Evolutionary conservation across 2,113 vertebrate genomes (phyloP).

Genomic region (Strigops habroptila): DNA sequence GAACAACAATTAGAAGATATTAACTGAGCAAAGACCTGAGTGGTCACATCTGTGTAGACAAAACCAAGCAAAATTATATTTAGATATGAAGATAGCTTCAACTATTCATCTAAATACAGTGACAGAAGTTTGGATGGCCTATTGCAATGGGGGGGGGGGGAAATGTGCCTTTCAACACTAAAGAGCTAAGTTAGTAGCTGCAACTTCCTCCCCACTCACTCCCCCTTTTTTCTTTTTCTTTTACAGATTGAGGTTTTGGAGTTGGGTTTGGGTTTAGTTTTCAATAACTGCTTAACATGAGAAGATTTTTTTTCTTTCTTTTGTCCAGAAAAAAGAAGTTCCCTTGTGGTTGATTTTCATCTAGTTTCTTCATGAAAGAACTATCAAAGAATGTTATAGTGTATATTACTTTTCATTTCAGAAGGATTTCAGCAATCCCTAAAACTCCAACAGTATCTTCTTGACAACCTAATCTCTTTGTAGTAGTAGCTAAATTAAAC

Average conservation of each 20-base stretch:
- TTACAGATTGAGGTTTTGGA: not conserved
- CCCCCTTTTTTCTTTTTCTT: not conserved
- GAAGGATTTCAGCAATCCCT: slow-evolving; percentile 57
- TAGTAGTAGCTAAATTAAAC: slow-evolving; percentile 59
- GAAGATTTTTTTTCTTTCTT: not conserved
- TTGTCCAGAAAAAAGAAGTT: not conserved
- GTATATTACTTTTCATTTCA: slow-evolving; percentile 54
- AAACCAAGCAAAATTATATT: not conserved
- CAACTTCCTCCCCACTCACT: not conserved
- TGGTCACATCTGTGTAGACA: not conserved
- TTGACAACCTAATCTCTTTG: slow-evolving; percentile 58
- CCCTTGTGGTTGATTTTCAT: slow-evolving; percentile 22
- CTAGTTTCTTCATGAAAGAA: slow-evolving; percentile 33
- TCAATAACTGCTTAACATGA: not conserved
- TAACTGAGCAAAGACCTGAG: not conserved
- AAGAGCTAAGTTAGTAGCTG: not conserved
- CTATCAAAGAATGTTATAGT: slow-evolving; percentile 42
- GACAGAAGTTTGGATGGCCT: not conserved
- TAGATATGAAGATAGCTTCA: not conserved
- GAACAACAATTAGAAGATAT: not conserved
- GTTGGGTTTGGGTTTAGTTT: not conserved
- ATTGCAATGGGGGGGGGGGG: not conserved
- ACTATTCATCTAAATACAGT: not conserved
- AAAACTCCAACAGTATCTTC: slow-evolving; percentile 36
- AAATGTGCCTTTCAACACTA: not conserved